phyloP scores from a whole-genome alignment of 53 echinoderm and acorn worm genomes.

The Mesocentrotus franciscanus region DNA sequence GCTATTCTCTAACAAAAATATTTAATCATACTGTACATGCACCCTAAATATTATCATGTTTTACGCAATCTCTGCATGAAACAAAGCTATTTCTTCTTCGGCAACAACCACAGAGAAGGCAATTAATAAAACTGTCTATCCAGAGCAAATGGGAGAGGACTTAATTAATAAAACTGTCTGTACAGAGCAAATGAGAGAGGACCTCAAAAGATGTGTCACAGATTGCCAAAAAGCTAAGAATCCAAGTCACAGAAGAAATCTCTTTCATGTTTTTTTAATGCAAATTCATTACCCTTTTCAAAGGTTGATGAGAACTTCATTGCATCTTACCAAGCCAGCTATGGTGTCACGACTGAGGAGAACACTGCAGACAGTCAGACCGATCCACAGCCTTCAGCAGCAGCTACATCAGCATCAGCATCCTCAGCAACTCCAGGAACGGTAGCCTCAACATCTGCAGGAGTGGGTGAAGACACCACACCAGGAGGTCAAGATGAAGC shows the following conservation, averaged over 20 bases:
- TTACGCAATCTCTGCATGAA: too few species aligned
- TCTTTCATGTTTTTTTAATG: background rate
- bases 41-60: too few species aligned
- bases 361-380: slow-evolving; percentile 1
- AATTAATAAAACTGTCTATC: too few species aligned
- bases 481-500: background rate
- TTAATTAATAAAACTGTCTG: too few species aligned
- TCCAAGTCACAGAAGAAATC: background rate
- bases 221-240: too few species aligned
- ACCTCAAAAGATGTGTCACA: too few species aligned
- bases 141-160: too few species aligned
- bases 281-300: background rate
- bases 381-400: slow-evolving; percentile 26
- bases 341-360: slow-evolving; percentile 72
- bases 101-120: too few species aligned
- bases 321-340: slow-evolving; percentile 95
- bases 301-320: slow-evolving; percentile 97
- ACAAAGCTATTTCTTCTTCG: too few species aligned
- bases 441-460: slow-evolving; percentile 32
- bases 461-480: background rate
- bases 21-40: too few species aligned
- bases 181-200: too few species aligned
- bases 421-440: slow-evolving; percentile 42
- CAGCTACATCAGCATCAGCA: slow-evolving; percentile 4
- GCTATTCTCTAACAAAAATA: too few species aligned